A percentile compares a stretch with the other conserved stretches of the same genome.
These are phyloP conservation scores for Myotis daubentonii DNA, from an alignment of 2,797 vertebrate species.

Conservation along the genomic window DNA sequence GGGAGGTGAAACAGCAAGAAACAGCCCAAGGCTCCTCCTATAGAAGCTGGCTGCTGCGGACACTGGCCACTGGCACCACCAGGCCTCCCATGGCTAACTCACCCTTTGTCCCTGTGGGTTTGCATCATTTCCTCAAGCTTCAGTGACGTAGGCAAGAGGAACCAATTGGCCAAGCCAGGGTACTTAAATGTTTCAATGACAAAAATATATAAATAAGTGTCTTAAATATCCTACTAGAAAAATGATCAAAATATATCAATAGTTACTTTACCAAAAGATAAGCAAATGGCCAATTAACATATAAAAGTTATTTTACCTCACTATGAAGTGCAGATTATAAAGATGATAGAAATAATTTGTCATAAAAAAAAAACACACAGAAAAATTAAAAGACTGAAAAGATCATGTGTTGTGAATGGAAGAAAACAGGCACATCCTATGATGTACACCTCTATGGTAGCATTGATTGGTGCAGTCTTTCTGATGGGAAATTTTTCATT, in stretches of 20 bases:
- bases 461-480: not conserved
- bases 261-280: constrained; percentile 2
- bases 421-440: not conserved
- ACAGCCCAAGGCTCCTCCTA: not conserved
- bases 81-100: not conserved
- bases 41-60: not conserved
- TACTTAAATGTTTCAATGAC: not conserved
- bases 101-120: not conserved
- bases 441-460: not conserved
- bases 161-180: not conserved
- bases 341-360: not conserved
- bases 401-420: not conserved
- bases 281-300: constrained; percentile 8
- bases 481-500: not conserved
- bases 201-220: not conserved
- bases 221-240: constrained; percentile 7
- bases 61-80: not conserved
- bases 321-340: constrained; percentile 14
- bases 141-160: not conserved
- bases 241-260: not conserved
- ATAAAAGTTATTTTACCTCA: not conserved
- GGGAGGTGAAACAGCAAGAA: not conserved
- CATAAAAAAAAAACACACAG: not conserved
- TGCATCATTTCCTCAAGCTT: not conserved
- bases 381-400: constrained; percentile 21